These are phyloP conservation scores for Octopus bimaculoides DNA, from an alignment of 1,140 invertebrate species.

Conservation along the genomic window DNA sequence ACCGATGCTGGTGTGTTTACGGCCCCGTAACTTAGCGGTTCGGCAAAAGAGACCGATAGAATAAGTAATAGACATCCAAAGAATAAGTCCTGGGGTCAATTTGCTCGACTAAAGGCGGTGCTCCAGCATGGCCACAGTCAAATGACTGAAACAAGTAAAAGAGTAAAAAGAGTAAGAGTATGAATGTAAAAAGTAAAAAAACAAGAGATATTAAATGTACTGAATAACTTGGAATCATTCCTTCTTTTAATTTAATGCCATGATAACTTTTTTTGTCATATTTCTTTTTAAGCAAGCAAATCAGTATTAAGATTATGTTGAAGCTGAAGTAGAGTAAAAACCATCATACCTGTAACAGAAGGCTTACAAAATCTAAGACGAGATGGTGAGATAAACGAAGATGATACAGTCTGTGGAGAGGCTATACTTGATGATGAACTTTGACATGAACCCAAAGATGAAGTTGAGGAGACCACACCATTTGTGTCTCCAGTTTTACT, in stretches of 20 bases:
- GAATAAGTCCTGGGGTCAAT: no score
- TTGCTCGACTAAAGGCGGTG: no score
- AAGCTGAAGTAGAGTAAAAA: background rate
- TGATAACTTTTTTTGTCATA: background rate
- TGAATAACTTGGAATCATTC: background rate
- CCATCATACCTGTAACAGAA: slow-evolving; percentile 2
- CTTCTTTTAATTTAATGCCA: background rate
- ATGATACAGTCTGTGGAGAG: background rate
- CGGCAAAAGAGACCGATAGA: no score
- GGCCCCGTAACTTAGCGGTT: no score
- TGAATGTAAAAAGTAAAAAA: no score
- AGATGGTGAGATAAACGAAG: background rate
- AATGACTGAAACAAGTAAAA: no score
- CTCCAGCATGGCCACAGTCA: no score
- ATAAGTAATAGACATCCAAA: no score
- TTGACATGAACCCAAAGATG: background rate
- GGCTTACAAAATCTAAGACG: slow-evolving; percentile 1
- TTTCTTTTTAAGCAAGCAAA: background rate
- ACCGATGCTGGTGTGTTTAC: no score
- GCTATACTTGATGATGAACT: background rate
- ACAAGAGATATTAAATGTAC: no score
- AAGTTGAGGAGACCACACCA: slow-evolving; percentile 3
- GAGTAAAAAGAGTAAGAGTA: no score
- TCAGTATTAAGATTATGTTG: background rate
- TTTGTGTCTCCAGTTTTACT: background rate